A percentile compares a stretch with the other conserved stretches of the same genome.
These are phyloP conservation scores for Eupeodes luniger DNA, from an alignment of 2,888 invertebrate species.

Conservation along the genomic window DNA sequence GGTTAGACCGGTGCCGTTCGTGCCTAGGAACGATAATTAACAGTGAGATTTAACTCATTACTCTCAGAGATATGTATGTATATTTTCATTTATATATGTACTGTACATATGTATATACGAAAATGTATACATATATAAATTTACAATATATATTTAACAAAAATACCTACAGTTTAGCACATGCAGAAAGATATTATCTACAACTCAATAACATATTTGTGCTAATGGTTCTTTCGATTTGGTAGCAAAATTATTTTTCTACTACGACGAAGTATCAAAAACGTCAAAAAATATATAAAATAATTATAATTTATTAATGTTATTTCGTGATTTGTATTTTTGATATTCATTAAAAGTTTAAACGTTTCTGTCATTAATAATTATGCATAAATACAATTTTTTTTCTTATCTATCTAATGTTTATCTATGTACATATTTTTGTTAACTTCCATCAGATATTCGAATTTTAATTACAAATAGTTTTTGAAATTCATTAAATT, in stretches of 20 bases:
- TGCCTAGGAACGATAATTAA: slow-evolving; percentile 68
- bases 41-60: slow-evolving; percentile 28
- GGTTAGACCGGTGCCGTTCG: slow-evolving; percentile 64
- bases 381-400: slow-evolving; percentile 14
- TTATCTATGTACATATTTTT: neutral
- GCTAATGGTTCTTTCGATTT: slow-evolving; percentile 68
- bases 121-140: too few species aligned
- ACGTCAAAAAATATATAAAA: slow-evolving; percentile 30
- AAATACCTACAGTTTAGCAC: slow-evolving; percentile 38
- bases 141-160: neutral
- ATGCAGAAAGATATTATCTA: slow-evolving; percentile 61
- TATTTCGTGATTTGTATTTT: slow-evolving; percentile 43
- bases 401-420: neutral
- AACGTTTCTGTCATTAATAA: slow-evolving; percentile 9
- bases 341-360: slow-evolving; percentile 25
- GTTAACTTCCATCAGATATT: neutral
- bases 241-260: slow-evolving; percentile 25
- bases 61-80: neutral
- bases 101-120: neutral
- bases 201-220: slow-evolving; percentile 60
- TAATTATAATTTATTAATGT: slow-evolving; percentile 38
- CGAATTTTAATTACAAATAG: neutral
- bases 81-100: neutral
- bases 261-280: slow-evolving; percentile 61
- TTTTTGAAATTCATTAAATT: neutral